These are phyloP conservation scores for Bucco capensis DNA, from an alignment of 2,113 vertebrate species.

Conservation along the genomic window DNA sequence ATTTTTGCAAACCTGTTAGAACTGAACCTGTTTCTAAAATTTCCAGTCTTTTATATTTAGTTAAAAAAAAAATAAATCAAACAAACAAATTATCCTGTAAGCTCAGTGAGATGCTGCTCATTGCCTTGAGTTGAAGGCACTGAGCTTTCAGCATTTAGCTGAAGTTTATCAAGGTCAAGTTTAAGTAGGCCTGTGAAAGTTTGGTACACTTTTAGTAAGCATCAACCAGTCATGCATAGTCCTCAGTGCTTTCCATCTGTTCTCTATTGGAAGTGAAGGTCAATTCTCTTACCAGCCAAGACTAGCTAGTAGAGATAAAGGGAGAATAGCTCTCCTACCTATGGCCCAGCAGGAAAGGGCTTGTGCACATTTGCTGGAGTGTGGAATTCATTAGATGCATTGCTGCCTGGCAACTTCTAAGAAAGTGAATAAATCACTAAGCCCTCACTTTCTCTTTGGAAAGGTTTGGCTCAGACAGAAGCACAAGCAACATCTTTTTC, in stretches of 20 bases:
- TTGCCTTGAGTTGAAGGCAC: background rate
- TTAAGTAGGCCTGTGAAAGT: background rate
- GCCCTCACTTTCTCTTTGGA: background rate
- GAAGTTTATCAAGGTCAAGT: background rate
- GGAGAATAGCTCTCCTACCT: background rate
- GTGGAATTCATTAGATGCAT: background rate
- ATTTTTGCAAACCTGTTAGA: background rate
- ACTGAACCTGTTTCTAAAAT: background rate
- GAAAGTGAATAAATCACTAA: background rate
- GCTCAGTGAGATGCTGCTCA: background rate
- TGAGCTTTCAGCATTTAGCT: background rate
- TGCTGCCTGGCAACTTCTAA: background rate
- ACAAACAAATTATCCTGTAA: background rate
- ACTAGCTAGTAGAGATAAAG: background rate
- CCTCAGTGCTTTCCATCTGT: background rate
- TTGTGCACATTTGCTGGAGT: background rate
- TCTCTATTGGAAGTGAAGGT: background rate
- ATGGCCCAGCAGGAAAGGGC: background rate
- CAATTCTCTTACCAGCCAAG: background rate
- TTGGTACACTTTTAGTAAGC: background rate
- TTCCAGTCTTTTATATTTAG: background rate
- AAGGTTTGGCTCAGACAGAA: background rate
- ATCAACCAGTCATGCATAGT: background rate
- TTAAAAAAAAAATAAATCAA: background rate
- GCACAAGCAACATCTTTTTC: background rate